Evolutionary conservation across 2,888 invertebrate genomes (phyloP), one percentile per base, ranked within the genome.

Genomic region (Brenthis daphne): DNA sequence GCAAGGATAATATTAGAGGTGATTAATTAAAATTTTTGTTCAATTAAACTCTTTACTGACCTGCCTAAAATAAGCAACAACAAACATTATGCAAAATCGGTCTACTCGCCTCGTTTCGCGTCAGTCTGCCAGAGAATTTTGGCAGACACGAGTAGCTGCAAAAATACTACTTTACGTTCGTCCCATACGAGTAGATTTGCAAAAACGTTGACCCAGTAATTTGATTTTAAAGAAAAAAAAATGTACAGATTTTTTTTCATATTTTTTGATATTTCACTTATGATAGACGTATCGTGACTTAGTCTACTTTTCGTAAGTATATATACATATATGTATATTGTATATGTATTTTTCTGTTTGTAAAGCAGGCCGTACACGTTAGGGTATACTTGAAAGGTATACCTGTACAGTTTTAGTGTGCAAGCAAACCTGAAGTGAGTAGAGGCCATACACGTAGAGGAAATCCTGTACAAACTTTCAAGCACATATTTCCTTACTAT

Each of bases 141-240:
- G 87, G 87, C 87, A 87, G 79, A 73, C 70, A 66, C 71, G 70
- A 73, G 74, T 73, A 75, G 71, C 70, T 79, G 80, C 82, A 69
- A 82, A 85, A 86, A 84, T 86, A 84, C 71, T 64, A 57, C 51
- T 65, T 64, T 50, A 64, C 64, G 68, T 63, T 50, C 56, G 58
- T 64, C 57, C 47, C 12, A 57, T 56, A 48, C 20, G 24, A n/a
- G 60, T 48, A 20, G 43, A 37, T 51, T 48, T 20, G 51, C 43
- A 51, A 65, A 66, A 68, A 60, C 47, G 13, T 54, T 20, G 13
- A 57, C 55, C 33, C 43, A 60, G 48, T 24, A 24, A 8, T 47
- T 47, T 8, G 2, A 50, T 37, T n/a, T 20, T 33, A 13, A 48
- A 14, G 33, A 50, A 50, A 16, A 60, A 50, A 12, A 60, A 50